Evolutionary conservation across 1,140 invertebrate species (phyloP), one percentile per base, ranked within the genome.

Genomic region (Tachypleus tridentatus): DNA sequence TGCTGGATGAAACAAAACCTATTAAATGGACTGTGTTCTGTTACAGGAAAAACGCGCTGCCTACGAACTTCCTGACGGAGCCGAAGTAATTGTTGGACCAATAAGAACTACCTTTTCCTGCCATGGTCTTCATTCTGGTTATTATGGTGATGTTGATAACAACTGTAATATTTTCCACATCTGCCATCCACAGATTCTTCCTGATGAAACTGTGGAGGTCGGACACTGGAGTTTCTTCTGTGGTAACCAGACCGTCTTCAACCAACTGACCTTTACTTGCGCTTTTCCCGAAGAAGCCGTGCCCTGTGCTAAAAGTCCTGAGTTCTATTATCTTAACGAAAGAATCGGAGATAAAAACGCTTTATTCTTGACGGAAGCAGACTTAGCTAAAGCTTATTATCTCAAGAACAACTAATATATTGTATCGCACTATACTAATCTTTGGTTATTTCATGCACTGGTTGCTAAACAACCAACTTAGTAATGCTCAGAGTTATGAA

Each of bases 201-300:
- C 82, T 8, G 83, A 85, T 67, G 83, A 85, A 47, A 56, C 9
- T 6, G 48, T 47, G 63, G 5, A 49, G 9, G 29, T 49, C 49
- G 58, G 49, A 9, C 72, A 73, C 48, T 93, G 86, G 85, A 91
- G 88, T 71, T 93, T 92, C 74, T 90, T 91, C 64, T 93, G 90
- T 66, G 89, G 89, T 0, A 83, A 84, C 61, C 86, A 90, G 70
- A 91, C 90, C 2, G 79, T 91, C 56, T 92, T 93, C 74, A 91
- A 91, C 78, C 90, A 93, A 82, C 87, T 89, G 75, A 73, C 74
- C 8, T 67, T 76, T 4, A 76, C 76, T 3, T 77, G 75, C 58
- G 70, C 73, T 29, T 69, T 70, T 64, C 65, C 69, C 0, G 69
- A 72, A 57, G 72, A 76, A 51, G 68, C 73, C 4, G 67, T 74